Base-by-base conservation (phyloP, 1,140 invertebrate genomes). In the Ylistrum balloti region DNA sequence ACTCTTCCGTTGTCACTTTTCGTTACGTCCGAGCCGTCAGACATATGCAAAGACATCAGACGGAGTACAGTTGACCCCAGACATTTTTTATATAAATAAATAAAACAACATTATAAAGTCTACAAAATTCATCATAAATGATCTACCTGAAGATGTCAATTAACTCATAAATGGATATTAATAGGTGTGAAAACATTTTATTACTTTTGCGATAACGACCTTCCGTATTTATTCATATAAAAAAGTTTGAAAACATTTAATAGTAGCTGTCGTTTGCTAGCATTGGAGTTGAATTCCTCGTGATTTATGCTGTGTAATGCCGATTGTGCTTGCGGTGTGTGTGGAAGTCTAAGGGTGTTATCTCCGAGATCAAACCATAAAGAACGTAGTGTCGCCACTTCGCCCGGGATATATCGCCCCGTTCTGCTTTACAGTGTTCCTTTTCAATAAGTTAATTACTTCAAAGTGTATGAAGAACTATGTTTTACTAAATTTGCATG, bases 181-280 rank as follows among this genome's bases (percentile, higher is more conserved):
- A 74, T 74, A 74, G 56, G 56, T n/a, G 56, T 74, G 56, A 74
- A 74, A 74, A 74, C 56, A 74, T n/a, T 74, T 74, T 74, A 74
- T 74, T 74, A 74, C 56, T 28, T n/a, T 0, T 7, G 56, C 56
- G 56, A 74, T 74, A 74, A 74, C 56, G 56, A 74, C 56, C 56
- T 74, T 74, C 56, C 56, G 45, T 17, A 74, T 0, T n/a, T 74
- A 74, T 74, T 74, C 56, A 74, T 74, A 28, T 74, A 74, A 74
- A 74, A 38, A 28, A 74, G 22, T 74, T 74, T 74, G 56, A 74
- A 74, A 74, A 74, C 56, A 74, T 74, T 74, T 74, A 74, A 74
- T 74, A 74, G 56, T 28, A 28, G 56, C 56, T 74, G 56, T 74
- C 56, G 56, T 28, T 28, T 74, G 56, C 56, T 28, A 74, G 56